Base-by-base conservation (phyloP, 2,888 invertebrate species). In the Nymphalis polychloros region DNA sequence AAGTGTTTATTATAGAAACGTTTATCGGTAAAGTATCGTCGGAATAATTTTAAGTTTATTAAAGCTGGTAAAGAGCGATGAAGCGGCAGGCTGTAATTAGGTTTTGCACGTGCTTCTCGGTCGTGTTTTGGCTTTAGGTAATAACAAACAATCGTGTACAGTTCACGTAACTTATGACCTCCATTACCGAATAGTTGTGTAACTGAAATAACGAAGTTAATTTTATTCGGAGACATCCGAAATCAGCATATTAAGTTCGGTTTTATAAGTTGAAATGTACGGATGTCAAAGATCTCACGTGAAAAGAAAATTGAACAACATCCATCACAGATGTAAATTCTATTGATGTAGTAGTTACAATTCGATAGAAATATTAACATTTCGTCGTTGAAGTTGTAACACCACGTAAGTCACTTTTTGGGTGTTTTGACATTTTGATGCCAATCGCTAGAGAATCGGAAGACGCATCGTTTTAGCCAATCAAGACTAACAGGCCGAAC, bases 91-190 rank as follows among this genome's bases (percentile, higher is more conserved):
- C 69, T 68, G 72, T 77, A 81, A 82, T 82, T 80, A 80, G 72
- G 73, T 73, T 74, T 77, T 79, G 78, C 78, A 79, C 79, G 77
- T 75, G 78, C 72, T 76, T 62, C 70, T 72, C 74, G 72, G 72
- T 75, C 78, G 75, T 78, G 79, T 78, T 78, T 74, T 75, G 71
- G 77, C 71, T 68, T 70, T 64, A 67, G 72, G 78, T 79, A 78
- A 79, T 79, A 78, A 79, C 79, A 81, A 79, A 79, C 75, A 78
- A 78, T 80, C 79, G 78, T 77, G 77, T 72, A 75, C 72, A 67
- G 67, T 70, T 76, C 80, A 84, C 83, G 85, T 84, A 85, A 85
- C 81, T 72, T 79, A 80, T 85, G 86, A 87, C 86, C 87, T 84
- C 84, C 77, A 84, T 87, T 74, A 71, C 73, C 69, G 69, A 75